A percentile compares a stretch with the other conserved stretches of the same genome.
These are phyloP conservation scores for Diorhabda carinulata DNA, from an alignment of 1,140 invertebrate species.

Conservation along the genomic window DNA sequence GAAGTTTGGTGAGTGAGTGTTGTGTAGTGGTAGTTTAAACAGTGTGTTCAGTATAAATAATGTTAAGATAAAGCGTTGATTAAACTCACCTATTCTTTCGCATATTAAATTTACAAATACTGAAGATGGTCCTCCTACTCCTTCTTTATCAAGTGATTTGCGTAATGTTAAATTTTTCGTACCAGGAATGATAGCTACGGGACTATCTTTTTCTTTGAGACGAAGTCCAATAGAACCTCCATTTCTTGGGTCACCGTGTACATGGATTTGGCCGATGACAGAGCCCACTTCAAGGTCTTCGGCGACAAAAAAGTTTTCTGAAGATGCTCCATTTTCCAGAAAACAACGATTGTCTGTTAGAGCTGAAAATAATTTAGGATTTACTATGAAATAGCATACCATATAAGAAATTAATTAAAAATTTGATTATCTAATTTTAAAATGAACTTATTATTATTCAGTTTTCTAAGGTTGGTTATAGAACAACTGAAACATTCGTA, in stretches of 20 bases:
- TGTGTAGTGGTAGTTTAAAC: no score
- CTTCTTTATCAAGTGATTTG: slow-evolving; percentile 72
- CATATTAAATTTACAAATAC: slow-evolving; percentile 83
- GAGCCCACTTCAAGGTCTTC: slow-evolving; percentile 78
- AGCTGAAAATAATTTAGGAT: slow-evolving; percentile 27
- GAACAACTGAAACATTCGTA: no score
- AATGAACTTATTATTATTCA: not conserved
- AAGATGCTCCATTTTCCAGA: slow-evolving; percentile 82
- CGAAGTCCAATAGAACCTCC: slow-evolving; percentile 74
- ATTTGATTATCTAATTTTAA: not conserved
- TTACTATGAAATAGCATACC: not conserved
- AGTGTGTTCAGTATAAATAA: no score
- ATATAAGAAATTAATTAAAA: not conserved
- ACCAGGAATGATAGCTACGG: slow-evolving; percentile 68
- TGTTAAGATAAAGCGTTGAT: no score
- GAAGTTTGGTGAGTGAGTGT: no score
- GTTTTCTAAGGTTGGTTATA: not conserved
- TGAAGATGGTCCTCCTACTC: slow-evolving; percentile 72
- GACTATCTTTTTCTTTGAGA: slow-evolving; percentile 73
- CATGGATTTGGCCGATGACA: slow-evolving; percentile 66
- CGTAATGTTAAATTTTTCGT: slow-evolving; percentile 79
- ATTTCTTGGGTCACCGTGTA: slow-evolving; percentile 71
- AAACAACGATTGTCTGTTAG: slow-evolving; percentile 77
- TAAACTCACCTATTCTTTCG: slow-evolving; percentile 53
- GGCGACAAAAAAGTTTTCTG: slow-evolving; percentile 84